A percentile compares a stretch with the other conserved stretches of the same genome.
Conservation (phyloP, 2,113 vertebrate species). For the Myrmophylax atrothorax region DNA sequence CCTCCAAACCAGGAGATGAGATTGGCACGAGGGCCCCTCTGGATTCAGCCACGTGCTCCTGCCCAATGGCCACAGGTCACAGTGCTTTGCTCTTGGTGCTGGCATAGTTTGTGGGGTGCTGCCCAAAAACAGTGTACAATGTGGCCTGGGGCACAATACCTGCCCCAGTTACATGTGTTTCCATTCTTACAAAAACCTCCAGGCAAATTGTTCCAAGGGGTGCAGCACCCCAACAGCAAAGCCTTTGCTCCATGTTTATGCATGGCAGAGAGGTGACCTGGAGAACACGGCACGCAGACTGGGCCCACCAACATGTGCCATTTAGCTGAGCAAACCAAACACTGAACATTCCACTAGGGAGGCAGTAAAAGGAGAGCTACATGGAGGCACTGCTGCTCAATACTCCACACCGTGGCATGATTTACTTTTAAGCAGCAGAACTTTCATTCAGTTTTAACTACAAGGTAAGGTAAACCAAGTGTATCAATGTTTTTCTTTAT, state of each 20-base stretch:
- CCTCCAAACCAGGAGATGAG: neutral
- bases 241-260: neutral
- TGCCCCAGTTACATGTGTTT: neutral
- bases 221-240: neutral
- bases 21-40: rapidly evolving
- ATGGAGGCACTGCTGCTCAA: neutral
- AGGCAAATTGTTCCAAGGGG: neutral
- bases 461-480: neutral
- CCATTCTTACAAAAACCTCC: neutral
- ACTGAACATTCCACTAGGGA: rapidly evolving
- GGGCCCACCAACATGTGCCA: rapidly evolving
- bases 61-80: neutral
- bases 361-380: neutral
- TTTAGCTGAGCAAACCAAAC: neutral
- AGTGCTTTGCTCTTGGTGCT: neutral
- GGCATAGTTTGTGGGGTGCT: neutral
- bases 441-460: neutral
- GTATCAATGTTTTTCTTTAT: neutral
- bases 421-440: neutral
- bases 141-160: neutral
- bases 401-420: rapidly evolving
- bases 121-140: rapidly evolving
- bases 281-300: neutral
- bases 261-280: neutral
- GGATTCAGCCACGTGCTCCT: neutral